These are phyloP conservation scores for Flexamia atlantica DNA, from an alignment of 2,888 invertebrate species.

Conservation along the genomic window DNA sequence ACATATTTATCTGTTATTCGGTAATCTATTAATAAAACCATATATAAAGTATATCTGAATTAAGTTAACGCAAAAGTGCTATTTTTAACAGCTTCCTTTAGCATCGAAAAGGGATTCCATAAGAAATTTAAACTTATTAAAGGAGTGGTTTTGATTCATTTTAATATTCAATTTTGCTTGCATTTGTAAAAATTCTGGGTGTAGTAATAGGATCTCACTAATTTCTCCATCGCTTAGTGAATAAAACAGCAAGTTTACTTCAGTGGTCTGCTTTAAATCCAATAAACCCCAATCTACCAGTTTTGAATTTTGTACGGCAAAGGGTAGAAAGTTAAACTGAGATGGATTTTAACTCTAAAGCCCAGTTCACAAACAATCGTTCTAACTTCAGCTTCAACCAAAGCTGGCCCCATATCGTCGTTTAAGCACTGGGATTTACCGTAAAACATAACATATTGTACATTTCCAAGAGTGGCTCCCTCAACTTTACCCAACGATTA, in stretches of 20 bases:
- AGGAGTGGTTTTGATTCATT: too few relatives aligned
- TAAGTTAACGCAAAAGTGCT: too few relatives aligned
- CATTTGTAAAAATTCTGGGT: neutral
- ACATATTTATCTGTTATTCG: too few relatives aligned
- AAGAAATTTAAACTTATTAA: too few relatives aligned
- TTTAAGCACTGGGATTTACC: conserved; percentile 1
- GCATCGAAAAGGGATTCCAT: too few relatives aligned
- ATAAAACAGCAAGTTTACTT: neutral
- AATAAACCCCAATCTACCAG: neutral
- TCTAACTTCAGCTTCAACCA: neutral
- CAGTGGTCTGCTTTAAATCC: neutral
- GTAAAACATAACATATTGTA: conserved; percentile 5
- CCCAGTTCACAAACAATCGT: conserved; percentile 26
- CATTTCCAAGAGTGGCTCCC: neutral
- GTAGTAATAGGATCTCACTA: too few relatives aligned
- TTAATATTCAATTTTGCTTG: too few relatives aligned
- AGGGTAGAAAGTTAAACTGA: conserved; percentile 12
- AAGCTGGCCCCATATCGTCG: conserved; percentile 12
- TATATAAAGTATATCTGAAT: too few relatives aligned
- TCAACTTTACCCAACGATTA: too few relatives aligned
- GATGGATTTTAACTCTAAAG: conserved; percentile 27
- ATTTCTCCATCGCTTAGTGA: neutral
- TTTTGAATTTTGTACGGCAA: conserved; percentile 2
- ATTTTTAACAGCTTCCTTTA: too few relatives aligned
- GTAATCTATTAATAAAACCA: too few relatives aligned